A percentile compares a stretch with the other conserved stretches of the same genome.
Evolutionary conservation across 1,140 invertebrate species (phyloP).

Genomic region (Papilio dardanus): DNA sequence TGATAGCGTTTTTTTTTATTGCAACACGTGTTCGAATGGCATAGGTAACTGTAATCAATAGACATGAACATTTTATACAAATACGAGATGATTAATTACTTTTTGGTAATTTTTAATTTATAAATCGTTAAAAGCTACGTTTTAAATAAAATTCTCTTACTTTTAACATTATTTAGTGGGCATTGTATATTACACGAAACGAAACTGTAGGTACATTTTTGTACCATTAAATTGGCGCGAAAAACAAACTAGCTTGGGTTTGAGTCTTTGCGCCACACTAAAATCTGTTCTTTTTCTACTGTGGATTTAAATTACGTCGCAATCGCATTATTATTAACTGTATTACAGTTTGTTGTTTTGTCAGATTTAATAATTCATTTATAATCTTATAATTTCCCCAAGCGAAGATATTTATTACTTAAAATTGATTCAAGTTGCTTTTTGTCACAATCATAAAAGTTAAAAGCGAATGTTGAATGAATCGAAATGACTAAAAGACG

Average conservation of each 20-base stretch:
- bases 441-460: neutral
- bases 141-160: neutral
- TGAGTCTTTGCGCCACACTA: neutral
- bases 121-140: neutral
- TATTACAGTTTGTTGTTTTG: no score
- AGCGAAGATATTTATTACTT: no score
- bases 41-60: neutral
- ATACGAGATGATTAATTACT: neutral
- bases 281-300: no score
- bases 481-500: constrained; percentile 2
- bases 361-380: no score
- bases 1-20: neutral
- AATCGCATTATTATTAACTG: no score
- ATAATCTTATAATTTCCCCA: no score
- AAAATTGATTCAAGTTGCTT: neutral
- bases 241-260: neutral
- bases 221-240: no score
- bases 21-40: neutral
- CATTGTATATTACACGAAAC: neutral
- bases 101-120: neutral
- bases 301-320: no score
- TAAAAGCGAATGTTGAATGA: neutral
- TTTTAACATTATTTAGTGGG: neutral
- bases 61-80: neutral
- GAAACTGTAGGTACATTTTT: neutral